A percentile compares a stretch with the other conserved stretches of the same genome.
Conservation (phyloP, 2,113 vertebrate genomes). For the Marmota flaviventris region DNA sequence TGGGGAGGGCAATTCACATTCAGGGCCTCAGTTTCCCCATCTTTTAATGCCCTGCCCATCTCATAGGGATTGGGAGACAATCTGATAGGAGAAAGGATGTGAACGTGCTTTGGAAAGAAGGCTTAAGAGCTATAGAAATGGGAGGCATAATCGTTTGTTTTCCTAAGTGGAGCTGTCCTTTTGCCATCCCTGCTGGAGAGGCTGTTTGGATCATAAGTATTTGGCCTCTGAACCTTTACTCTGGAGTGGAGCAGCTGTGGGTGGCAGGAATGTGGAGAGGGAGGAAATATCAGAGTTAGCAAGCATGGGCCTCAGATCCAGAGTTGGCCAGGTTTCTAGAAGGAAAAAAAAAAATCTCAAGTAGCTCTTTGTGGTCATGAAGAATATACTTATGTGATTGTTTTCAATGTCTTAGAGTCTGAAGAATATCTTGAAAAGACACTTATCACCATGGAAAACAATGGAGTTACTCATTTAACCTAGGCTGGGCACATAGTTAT, state of each 20-base stretch:
- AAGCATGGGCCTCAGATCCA: conserved; percentile 44
- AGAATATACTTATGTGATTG: conserved; percentile 68
- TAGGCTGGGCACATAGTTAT: not conserved
- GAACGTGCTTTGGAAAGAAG: not conserved
- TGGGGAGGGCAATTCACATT: not conserved
- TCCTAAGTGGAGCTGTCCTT: conserved; percentile 53
- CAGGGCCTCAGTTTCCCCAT: not conserved
- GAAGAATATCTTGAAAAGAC: conserved; percentile 65
- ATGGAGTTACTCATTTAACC: not conserved
- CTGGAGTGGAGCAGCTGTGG: conserved; percentile 68
- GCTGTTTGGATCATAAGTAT: conserved; percentile 64
- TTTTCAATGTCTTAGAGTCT: conserved; percentile 57
- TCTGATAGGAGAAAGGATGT: not conserved
- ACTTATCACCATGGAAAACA: not conserved
- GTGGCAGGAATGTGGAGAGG: conserved; percentile 67
- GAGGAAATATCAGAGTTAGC: conserved; percentile 56
- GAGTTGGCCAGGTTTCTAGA: conserved; percentile 60
- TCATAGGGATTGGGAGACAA: not conserved
- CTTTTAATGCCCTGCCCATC: not conserved
- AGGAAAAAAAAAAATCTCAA: conserved; percentile 26
- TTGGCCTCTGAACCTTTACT: conserved; percentile 76
- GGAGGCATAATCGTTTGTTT: conserved; percentile 52
- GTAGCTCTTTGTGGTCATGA: conserved; percentile 76
- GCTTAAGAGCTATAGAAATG: not conserved
- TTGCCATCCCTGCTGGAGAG: conserved; percentile 51